Evolutionary conservation across 2,888 invertebrate genomes (phyloP), one percentile per base, ranked within the genome.

Genomic region (Papilio elwesi): DNA sequence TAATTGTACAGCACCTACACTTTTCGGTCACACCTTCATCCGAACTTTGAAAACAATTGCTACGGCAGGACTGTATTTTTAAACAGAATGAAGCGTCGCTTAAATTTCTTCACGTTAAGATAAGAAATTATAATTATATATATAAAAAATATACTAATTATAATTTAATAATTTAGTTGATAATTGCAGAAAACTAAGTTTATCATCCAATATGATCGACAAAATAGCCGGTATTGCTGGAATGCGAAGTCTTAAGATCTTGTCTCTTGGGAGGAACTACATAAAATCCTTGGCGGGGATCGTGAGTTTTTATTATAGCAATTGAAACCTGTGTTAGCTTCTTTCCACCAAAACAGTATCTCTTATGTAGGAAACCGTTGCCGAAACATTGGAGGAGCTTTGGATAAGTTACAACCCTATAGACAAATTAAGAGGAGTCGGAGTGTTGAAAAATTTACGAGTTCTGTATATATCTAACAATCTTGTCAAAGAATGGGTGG

Each of bases 321-420:
- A 63, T 62, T 13, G 26, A 47, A 16, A 70, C 26, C n/a, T 13
- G 12, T 43, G 43, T 62, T 15, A 36, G 13, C 11, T 62, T 66
- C 36, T 38, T 55, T 75, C 74, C 63, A 11, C 26, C 15, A 13
- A 47, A 26, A 57, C 9, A 47, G 36, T 53, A 51, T 49, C 16
- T 70, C 69, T 47, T 57, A 67, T 75, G 38, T 67, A 96, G 96
- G 99, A 99, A 93, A 96, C 96, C 0, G 95, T 98, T 43, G 96
- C 96, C 0, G 98, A 98, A 4, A 97, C 97, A 0, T 89, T 99
- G 51, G 98, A 98, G 87, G 97, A 99, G 87, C 90, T 99, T 6
- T 99, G 99, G 99, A 97, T 98, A 67, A 98, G 98, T 62, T 98
- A 98, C 87, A 99, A 99, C 88, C 91, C 95, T 13, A 97, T 99